Evolutionary conservation across 2,113 vertebrate genomes (phyloP), one percentile per base, ranked within the genome.

Genomic region (Anarhynchus alexandrinus): DNA sequence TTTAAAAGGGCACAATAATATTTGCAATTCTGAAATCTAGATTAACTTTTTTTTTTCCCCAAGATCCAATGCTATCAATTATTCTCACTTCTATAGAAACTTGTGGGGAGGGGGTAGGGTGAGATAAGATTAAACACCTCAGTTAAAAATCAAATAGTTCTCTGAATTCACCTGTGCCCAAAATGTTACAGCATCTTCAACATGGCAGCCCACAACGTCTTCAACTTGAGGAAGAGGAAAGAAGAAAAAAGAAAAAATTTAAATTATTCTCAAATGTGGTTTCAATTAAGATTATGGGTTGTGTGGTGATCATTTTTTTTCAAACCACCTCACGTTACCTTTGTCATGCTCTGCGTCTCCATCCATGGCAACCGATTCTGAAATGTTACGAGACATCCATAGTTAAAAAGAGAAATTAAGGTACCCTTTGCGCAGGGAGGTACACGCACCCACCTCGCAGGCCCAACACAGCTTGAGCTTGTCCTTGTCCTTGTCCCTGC

Each of bases 141-240:
- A 10, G 16, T 23, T 38, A 88, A 49, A 49, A 67, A 85, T 49
- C 13, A 86, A 86, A 20, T 2, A 77, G 7, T 27, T 54, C n/a
- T 88, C 70, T 82, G 5, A 71, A 57, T 73, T 92, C 97, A 98
- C 98, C 98, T 98, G 98, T 57, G 98, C 98, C 98, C 98, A 99
- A 95, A 99, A 99, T 1, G 98, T 98, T 67, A 98, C 96, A 42
- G 98, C 98, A 96, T 98, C 98, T 97, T 98, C 98, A 49, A 98
- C 90, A 10, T 98, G 97, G 80, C 98, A 98, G 72, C 98, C 98
- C 78, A 98, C 90, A 49, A 98, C 98, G 82, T 97, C 97, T 93
- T 98, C 98, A 93, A 97, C 98, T 98, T 43, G 7, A 38, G 22
- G 9, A 29, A n/a, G 38, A 8, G 19, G 3, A 19, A 40, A 77